Conservation (phyloP, 2,888 invertebrate genomes). For the Monopis laevigella region DNA sequence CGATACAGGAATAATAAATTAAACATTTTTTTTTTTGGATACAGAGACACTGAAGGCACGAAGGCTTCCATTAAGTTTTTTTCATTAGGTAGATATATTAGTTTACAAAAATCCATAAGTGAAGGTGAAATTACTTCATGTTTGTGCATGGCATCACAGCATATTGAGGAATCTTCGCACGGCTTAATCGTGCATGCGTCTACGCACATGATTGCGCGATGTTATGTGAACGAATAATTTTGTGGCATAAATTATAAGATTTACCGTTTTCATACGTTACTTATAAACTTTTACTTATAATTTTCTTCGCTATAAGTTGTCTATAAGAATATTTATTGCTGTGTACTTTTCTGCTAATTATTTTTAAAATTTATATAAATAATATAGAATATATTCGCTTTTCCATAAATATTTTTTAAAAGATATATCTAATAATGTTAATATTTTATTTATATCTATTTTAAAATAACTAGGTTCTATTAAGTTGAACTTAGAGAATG, state of each 20-base stretch:
- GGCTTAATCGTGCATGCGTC: slow-evolving; percentile 36
- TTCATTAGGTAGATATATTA: no score
- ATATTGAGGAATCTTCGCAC: slow-evolving; percentile 34
- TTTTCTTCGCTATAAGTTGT: no score
- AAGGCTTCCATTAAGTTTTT: no score
- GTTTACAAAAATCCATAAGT: no score
- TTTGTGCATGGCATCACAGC: slow-evolving; percentile 3
- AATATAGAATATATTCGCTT: background rate
- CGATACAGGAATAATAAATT: no score
- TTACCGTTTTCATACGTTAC: no score
- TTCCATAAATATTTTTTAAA: background rate
- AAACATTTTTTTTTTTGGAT: no score
- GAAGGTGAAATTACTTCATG: background rate
- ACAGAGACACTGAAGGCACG: no score
- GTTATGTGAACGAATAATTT: slow-evolving; percentile 9
- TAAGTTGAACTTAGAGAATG: background rate
- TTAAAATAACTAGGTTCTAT: background rate
- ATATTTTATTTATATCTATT: background rate
- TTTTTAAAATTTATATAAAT: no score
- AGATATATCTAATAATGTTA: background rate
- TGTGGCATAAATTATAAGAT: slow-evolving; percentile 1
- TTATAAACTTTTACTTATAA: no score
- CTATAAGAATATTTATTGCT: no score
- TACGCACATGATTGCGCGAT: slow-evolving; percentile 41
- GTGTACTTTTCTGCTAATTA: no score